Base-by-base conservation (phyloP, 2,888 invertebrate species). In the Zaprionus lineosus region DNA sequence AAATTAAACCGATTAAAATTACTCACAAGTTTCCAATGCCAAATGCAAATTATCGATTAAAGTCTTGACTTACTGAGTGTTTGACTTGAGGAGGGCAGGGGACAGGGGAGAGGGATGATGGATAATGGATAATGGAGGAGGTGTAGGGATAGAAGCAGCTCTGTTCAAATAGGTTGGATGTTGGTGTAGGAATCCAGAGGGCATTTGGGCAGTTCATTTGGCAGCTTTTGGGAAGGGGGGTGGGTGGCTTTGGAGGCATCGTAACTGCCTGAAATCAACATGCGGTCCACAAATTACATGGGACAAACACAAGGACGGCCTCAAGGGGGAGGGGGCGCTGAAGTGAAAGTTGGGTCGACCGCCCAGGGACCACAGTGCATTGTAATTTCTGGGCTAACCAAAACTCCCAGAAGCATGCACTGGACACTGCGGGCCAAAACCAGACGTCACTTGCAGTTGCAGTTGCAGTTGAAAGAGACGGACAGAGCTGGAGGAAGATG, bases 41-140 rank as follows among this genome's bases (percentile, higher is more conserved):
- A 64, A 60, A 46, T 60, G 68, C 70, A 52, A 60, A 74, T 64
- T 57, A 66, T 72, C 60, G 70, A 72, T 69, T 74, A 43, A 58
- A 33, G 41, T 52, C 57, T 12, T 16, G 48, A 46, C 51, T 60
- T 47, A 44, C 18, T 41, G 19, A 33, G 16, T 19, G 24, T 29
- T n/a, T n/a, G n/a, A n/a, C n/a, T n/a, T n/a, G n/a, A n/a, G n/a
- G n/a, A n/a, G n/a, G n/a, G n/a, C n/a, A n/a, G n/a, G n/a, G n/a
- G n/a, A n/a, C n/a, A n/a, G n/a, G n/a, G n/a, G n/a, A n/a, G n/a
- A n/a, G n/a, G n/a, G n/a, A n/a, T n/a, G n/a, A n/a, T n/a, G n/a
- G n/a, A n/a, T n/a, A n/a, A n/a, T n/a, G n/a, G n/a, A n/a, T n/a
- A n/a, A n/a, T n/a, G n/a, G n/a, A n/a, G n/a, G n/a, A n/a, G n/a